A percentile compares a stretch with the other conserved stretches of the same genome.
Evolutionary conservation across 2,797 vertebrate genomes (phyloP).

Genomic region (Salarias fasciatus): DNA sequence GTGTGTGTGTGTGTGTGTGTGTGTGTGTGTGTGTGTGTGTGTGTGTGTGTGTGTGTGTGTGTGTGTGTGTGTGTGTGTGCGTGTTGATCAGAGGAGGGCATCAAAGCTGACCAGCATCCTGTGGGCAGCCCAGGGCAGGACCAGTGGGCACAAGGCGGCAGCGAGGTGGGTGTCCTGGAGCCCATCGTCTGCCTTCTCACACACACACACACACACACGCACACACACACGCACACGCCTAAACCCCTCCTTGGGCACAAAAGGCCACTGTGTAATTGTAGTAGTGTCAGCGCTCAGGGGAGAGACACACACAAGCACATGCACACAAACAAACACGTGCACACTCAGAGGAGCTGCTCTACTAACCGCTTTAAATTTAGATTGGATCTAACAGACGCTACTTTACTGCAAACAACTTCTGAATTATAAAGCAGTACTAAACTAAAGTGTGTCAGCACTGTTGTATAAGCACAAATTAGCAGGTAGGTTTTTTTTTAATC

Average conservation of each 20-base stretch:
- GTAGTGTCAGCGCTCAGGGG: slow-evolving; percentile 73
- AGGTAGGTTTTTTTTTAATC: too few relatives aligned
- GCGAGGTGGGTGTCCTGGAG: slow-evolving; percentile 77
- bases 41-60: too few relatives aligned
- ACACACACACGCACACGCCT: neutral
- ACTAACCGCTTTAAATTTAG: too few relatives aligned
- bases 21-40: slow-evolving; percentile 13
- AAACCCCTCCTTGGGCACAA: slow-evolving; percentile 31
- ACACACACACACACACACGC: slow-evolving; percentile 31
- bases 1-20: slow-evolving; percentile 24
- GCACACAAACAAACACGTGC: too few relatives aligned
- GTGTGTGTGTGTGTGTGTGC: too few relatives aligned
- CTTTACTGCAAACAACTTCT: too few relatives aligned
- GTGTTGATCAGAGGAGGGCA: slow-evolving; percentile 51
- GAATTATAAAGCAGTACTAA: too few relatives aligned
- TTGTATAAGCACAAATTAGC: too few relatives aligned
- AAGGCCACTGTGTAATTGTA: slow-evolving; percentile 71
- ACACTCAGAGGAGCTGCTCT: too few relatives aligned
- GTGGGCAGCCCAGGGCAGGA: slow-evolving; percentile 78
- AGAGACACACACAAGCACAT: slow-evolving; percentile 43
- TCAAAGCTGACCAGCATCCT: slow-evolving; percentile 76
- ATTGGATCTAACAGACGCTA: too few relatives aligned
- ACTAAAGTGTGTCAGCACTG: too few relatives aligned
- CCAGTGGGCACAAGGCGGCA: slow-evolving; percentile 56
- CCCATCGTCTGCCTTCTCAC: slow-evolving; percentile 54